These are phyloP conservation scores for Onychostoma macrolepis DNA, from an alignment of 2,113 vertebrate genomes.

Conservation along the genomic window DNA sequence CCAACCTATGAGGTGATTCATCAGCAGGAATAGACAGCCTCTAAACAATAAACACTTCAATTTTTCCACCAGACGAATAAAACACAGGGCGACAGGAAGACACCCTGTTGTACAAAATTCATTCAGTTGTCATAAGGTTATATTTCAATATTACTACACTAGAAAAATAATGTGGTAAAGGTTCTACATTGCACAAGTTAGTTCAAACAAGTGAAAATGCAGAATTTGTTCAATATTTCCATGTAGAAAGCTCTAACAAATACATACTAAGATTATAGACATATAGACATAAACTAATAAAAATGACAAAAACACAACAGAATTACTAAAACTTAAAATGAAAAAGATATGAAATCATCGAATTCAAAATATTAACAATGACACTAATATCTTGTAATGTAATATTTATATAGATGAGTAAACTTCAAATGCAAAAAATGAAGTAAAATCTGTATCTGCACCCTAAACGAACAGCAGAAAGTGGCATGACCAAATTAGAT, in stretches of 20 bases:
- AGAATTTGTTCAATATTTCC: not conserved
- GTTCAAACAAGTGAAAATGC: not conserved
- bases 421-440: too few species aligned
- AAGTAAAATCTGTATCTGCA: not conserved
- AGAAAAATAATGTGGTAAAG: not conserved
- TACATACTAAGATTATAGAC: too few species aligned
- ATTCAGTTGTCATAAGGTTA: not conserved
- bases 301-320: not conserved
- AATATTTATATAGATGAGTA: not conserved
- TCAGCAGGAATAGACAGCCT: not conserved
- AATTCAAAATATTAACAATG: not conserved
- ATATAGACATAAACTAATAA: too few species aligned
- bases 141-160: not conserved
- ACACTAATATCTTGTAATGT: too few species aligned
- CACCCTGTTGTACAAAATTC: not conserved
- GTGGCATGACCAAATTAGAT: not conserved
- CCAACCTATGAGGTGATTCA: slow-evolving; percentile 37
- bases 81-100: not conserved
- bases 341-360: not conserved
- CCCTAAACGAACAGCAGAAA: not conserved
- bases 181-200: not conserved
- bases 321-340: not conserved
- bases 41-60: not conserved
- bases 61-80: not conserved
- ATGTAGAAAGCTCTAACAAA: not conserved